Base-by-base conservation (phyloP, 2,113 vertebrate genomes). In the Tachysurus vachellii region DNA sequence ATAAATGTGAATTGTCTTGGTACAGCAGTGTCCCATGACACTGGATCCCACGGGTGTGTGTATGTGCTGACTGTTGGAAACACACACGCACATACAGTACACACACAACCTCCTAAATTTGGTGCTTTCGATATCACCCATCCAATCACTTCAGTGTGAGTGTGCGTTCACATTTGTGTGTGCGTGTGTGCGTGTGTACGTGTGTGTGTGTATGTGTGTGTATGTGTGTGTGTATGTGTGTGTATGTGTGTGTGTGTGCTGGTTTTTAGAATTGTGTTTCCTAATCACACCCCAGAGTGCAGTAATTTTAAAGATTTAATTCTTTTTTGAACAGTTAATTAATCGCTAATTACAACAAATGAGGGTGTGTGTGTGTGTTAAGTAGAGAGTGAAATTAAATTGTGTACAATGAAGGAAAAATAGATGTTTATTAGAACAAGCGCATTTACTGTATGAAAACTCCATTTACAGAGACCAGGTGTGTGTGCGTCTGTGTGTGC, bases 161-260 rank as follows among this genome's bases (percentile, higher is more conserved):
- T 56, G 81, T 83, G 61, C 50, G 81, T 50, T 61, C 50, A 61
- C 50, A 36, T 21, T 11, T 14, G 64, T 66, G 54, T 56, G 54
- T 14, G 54, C 14, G 54, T 0, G 59, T 36, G 21, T n/a, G 83
- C 42, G 76, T 81, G 73, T 85, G 76, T 81, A 53, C 16, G 57
- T n/a, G 80, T 50, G 61, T 70, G 70, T 57, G 31, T 68, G 81
- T 53, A 61, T 66, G 81, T 66, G 61, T 28, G 81, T 50, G 81
- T 68, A 61, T 66, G 61, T n/a, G 81, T 83, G 59, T 50, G 59
- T 50, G 61, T 8, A 42, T 56, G 54, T 56, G 54, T 14, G 54
- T 56, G 54, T 0, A 44, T 36, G 14, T 54, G 83, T 54, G 76
- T 85, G 73, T 85, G 76, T 62, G 64, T 26, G 31, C 47, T 21